These are phyloP conservation scores for Acanthoscelides obtectus DNA, from an alignment of 2,888 invertebrate species.

Conservation along the genomic window DNA sequence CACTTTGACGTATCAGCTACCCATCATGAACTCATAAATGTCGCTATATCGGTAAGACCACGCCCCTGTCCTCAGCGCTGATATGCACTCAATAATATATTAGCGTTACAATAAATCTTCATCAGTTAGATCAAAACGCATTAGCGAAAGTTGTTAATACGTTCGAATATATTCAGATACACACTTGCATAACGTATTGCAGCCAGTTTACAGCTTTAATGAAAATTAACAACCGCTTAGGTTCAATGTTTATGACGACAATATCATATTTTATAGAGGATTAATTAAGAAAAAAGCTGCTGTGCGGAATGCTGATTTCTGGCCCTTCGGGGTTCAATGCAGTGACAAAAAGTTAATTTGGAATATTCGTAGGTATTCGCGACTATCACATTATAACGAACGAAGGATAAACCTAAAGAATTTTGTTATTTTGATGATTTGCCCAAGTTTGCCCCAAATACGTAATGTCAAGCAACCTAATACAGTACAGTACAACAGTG, in stretches of 20 bases:
- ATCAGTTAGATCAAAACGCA: conserved; percentile 28
- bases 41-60: too few species aligned
- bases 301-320: background rate
- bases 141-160: conserved; percentile 32
- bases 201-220: background rate
- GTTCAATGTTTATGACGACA: background rate
- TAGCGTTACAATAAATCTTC: conserved; percentile 25
- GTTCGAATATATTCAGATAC: conserved; percentile 15
- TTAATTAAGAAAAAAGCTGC: background rate
- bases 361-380: too few species aligned
- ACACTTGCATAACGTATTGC: conserved; percentile 2
- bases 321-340: background rate
- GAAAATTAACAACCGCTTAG: background rate
- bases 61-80: background rate
- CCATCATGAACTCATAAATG: too few species aligned
- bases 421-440: too few species aligned
- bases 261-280: background rate
- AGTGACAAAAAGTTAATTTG: background rate
- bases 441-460: too few species aligned
- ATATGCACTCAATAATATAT: background rate
- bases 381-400: too few species aligned
- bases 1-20: too few species aligned
- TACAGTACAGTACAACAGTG: too few species aligned
- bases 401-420: too few species aligned
- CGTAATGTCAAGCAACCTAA: too few species aligned